phyloP scores from a whole-genome alignment of 2,888 invertebrate genomes.

The Nudaria mundana region DNA sequence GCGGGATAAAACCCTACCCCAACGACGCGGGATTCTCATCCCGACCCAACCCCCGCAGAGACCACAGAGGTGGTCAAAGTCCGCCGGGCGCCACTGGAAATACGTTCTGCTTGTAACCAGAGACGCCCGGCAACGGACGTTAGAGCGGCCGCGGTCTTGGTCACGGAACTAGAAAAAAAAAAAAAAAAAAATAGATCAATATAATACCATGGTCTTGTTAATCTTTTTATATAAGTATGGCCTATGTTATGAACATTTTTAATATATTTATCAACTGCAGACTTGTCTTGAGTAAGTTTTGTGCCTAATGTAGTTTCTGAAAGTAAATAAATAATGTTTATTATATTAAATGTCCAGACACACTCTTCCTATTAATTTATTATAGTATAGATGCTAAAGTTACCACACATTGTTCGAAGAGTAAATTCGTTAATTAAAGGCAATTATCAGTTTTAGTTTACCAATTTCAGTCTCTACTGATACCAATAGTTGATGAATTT shows the following conservation, averaged over 20 bases:
- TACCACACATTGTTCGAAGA: conserved; percentile 42
- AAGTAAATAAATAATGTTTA: background rate
- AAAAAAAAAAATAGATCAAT: background rate
- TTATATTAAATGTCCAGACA: no score
- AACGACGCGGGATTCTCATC: no score
- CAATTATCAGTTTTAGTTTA: conserved; percentile 48
- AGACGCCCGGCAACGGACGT: no score
- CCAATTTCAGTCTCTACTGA: conserved; percentile 23
- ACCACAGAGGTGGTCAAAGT: no score
- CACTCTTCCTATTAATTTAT: background rate
- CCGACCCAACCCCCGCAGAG: no score
- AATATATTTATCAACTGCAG: conserved; percentile 61
- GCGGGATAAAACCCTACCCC: no score
- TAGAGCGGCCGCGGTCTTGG: no score
- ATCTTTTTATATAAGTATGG: conserved; percentile 17
- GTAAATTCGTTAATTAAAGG: conserved; percentile 63
- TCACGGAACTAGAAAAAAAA: no score
- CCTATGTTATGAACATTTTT: conserved; percentile 25
- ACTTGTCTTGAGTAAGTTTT: conserved; percentile 50
- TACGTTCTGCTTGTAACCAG: no score
- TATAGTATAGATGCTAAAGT: background rate
- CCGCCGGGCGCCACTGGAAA: no score
- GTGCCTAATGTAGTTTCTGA: conserved; percentile 79
- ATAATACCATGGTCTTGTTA: conserved; percentile 27
- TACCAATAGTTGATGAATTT: conserved; percentile 41